Evolutionary conservation across 2,113 vertebrate genomes (phyloP).

Genomic region (Kryptolebias marmoratus): DNA sequence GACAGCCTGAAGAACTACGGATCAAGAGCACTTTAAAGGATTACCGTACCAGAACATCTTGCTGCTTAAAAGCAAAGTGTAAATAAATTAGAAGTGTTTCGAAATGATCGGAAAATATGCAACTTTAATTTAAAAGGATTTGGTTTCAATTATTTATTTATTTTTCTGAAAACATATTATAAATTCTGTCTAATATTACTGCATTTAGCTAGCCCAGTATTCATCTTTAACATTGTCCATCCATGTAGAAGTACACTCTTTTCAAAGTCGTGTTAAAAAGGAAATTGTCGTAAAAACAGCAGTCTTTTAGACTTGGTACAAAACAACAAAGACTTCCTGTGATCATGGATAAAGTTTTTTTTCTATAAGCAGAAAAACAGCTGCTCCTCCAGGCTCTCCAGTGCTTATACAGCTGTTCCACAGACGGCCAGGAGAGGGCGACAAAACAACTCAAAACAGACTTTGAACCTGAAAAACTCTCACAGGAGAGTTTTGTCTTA

Average conservation of each 20-base stretch:
- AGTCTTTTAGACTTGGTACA: slow-evolving; percentile 4
- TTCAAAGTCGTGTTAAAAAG: slow-evolving; percentile 26
- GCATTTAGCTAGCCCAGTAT: not conserved
- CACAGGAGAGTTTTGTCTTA: slow-evolving; percentile 24
- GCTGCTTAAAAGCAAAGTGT: not conserved
- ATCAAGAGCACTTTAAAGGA: no score
- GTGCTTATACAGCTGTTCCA: slow-evolving; percentile 40
- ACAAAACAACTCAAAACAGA: slow-evolving; percentile 24
- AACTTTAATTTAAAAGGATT: slow-evolving; percentile 35
- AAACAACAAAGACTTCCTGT: slow-evolving; percentile 10
- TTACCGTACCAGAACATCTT: not conserved
- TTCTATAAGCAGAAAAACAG: slow-evolving; percentile 24
- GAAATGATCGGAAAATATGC: slow-evolving; percentile 5
- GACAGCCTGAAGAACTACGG: not conserved
- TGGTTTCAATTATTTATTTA: slow-evolving; percentile 11
- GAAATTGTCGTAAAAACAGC: slow-evolving; percentile 1
- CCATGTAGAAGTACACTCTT: slow-evolving; percentile 26
- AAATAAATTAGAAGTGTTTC: not conserved
- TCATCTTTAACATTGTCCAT: slow-evolving; percentile 1
- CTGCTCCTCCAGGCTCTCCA: slow-evolving; percentile 30
- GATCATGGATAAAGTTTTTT: slow-evolving; percentile 16
- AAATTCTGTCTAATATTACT: slow-evolving; percentile 10
- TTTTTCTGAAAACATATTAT: slow-evolving; percentile 22
- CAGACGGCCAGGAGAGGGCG: slow-evolving; percentile 42
- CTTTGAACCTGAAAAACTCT: slow-evolving; percentile 4